These are phyloP conservation scores for Aphrocallistes beatrix DNA, from an alignment of 37 sponge, comb jelly and placozoan species.

Conservation along the genomic window DNA sequence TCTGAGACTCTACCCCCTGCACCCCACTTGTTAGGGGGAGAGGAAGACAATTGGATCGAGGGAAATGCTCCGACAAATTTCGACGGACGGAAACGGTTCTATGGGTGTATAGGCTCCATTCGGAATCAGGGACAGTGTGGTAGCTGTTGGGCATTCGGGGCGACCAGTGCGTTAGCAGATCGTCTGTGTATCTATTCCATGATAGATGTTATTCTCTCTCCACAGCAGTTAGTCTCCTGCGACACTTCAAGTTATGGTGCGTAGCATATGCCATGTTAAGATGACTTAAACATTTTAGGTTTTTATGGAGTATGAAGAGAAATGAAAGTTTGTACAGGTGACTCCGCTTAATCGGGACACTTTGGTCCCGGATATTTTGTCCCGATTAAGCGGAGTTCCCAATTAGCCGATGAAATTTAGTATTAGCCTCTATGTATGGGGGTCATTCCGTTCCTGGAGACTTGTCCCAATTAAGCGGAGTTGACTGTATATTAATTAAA, in stretches of 20 bases:
- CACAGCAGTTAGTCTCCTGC: background rate
- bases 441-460: no score
- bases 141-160: conserved; percentile 2
- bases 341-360: no score
- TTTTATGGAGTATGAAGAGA: no score
- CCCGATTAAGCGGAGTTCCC: no score
- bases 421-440: no score
- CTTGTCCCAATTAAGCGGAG: no score
- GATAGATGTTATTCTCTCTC: background rate
- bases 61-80: background rate
- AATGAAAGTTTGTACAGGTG: no score
- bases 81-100: background rate
- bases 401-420: no score
- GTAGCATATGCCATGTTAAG: no score
- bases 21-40: background rate
- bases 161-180: background rate
- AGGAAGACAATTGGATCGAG: background rate
- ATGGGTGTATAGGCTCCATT: background rate
- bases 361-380: no score
- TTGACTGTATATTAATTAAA: no score
- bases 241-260: background rate
- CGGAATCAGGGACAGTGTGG: background rate
- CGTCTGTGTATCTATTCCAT: background rate
- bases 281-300: no score
- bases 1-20: background rate